Conservation (phyloP, 2,797 vertebrate genomes). For the Lophius americanus region DNA sequence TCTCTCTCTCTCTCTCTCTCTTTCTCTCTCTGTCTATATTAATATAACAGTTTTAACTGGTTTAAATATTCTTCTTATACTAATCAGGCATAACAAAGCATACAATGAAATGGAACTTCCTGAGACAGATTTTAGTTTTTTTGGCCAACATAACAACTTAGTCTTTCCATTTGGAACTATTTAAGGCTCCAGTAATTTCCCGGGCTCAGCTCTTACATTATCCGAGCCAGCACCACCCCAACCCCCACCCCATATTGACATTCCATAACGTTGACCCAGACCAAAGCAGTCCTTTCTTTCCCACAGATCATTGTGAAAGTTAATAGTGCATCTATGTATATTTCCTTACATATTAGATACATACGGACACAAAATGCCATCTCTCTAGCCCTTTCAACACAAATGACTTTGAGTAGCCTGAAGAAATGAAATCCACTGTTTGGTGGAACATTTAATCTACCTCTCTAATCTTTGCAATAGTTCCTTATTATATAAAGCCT, state of each 20-base stretch:
- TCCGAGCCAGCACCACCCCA: constrained; percentile 36
- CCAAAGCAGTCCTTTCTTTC: constrained; percentile 68
- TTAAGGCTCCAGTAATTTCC: constrained; percentile 70
- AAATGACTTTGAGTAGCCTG: constrained; percentile 23
- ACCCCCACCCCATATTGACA: constrained; percentile 68
- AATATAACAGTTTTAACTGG: not conserved
- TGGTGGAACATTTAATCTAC: constrained; percentile 26
- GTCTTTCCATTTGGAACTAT: constrained; percentile 71
- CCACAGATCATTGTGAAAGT: constrained; percentile 70
- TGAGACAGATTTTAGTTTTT: constrained; percentile 34
- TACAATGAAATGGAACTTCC: constrained; percentile 51
- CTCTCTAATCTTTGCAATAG: constrained; percentile 19
- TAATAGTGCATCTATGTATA: constrained; percentile 8
- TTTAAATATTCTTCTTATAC: constrained; percentile 10
- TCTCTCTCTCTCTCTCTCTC: too few species aligned
- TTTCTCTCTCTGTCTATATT: too few species aligned
- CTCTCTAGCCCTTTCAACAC: constrained; percentile 39
- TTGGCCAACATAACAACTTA: constrained; percentile 39
- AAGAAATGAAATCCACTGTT: constrained; percentile 12
- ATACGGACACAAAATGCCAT: constrained; percentile 7
- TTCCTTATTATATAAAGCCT: constrained; percentile 40
- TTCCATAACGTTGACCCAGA: constrained; percentile 75
- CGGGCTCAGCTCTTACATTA: constrained; percentile 70
- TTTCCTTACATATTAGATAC: too few species aligned
- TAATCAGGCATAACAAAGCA: constrained; percentile 34